Percentiles rank a stretch among this genome's conserved stretches.
These are phyloP conservation scores for Melieria omissa DNA, from an alignment of 2,888 invertebrate genomes.

Conservation along the genomic window DNA sequence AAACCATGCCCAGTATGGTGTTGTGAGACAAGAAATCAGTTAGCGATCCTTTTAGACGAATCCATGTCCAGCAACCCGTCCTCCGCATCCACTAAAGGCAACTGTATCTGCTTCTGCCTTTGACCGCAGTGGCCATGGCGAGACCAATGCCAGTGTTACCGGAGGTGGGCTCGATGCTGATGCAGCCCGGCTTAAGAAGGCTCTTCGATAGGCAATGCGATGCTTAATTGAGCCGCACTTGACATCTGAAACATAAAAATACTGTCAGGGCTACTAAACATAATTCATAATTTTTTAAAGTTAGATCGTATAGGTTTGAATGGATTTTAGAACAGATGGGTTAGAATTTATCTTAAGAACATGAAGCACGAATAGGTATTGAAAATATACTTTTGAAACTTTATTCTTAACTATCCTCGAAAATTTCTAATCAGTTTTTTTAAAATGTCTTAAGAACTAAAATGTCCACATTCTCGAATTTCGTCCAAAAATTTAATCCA, in stretches of 20 bases:
- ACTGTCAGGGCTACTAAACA: too few species aligned
- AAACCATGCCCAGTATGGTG: constrained; percentile 51
- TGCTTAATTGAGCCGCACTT: constrained; percentile 99
- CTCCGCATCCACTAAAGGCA: constrained; percentile 72
- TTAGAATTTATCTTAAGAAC: too few species aligned
- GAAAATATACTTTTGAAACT: not conserved
- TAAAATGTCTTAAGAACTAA: too few species aligned
- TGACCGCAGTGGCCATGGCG: constrained; percentile 91
- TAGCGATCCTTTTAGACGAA: not conserved
- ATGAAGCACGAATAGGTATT: too few species aligned
- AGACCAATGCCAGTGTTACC: constrained; percentile 89
- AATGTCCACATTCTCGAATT: too few species aligned
- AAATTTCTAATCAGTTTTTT: too few species aligned
- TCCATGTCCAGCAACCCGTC: constrained; percentile 60
- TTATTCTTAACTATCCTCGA: too few species aligned
- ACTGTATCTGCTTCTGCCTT: constrained; percentile 76
- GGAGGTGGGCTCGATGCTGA: constrained; percentile 97
- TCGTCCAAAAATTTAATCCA: too few species aligned
- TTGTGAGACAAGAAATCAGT: constrained; percentile 37
- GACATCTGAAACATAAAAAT: constrained; percentile 75
- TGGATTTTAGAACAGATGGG: not conserved
- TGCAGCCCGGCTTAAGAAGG: constrained; percentile 86
- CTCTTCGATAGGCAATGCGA: constrained; percentile 92
- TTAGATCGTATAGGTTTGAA: not conserved
- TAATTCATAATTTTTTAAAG: too few species aligned